Evolutionary conservation across 2,113 vertebrate genomes (phyloP), one percentile per base, ranked within the genome.

Genomic region (Solea senegalensis): DNA sequence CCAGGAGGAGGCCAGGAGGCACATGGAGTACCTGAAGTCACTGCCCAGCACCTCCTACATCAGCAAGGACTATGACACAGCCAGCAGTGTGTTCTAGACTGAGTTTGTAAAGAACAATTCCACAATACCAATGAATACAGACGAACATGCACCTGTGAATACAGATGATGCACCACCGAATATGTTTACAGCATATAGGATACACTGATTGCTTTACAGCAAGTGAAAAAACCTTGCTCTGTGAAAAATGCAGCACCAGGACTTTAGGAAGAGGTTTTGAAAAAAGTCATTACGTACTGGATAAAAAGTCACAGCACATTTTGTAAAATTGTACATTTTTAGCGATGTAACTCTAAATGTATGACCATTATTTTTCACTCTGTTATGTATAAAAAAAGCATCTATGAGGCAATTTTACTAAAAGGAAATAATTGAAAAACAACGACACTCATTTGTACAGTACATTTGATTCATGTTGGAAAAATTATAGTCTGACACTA

Each of bases 21-120:
- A 95, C n/a, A 82, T 95, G 81, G 93, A 94, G 64, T 91, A 94
- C 85, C 93, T 95, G 15, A 95, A 92, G 86, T 85, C 96, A 0
- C 85, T 94, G 81, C 95, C 95, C 0, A 93, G 94, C 43, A 78
- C 79, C 8, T 74, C 88, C 8, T 94, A 92, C 1, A 67, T 80
- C 56, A 84, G 80, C 2, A 91, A 93, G 64, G 95, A 95, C 58
- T 92, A 88, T 10, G 86, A 91, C 80, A 89, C 88, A 3, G 84
- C 90, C 67, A 95, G 93, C 80, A 95, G 94, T 0, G 74, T 91
- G 66, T 87, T 95, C 59, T 95, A 0, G 21, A 21, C 59, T 40
- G 5, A 34, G 43, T 61, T 9, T 9, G 16, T 70, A 51, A 69
- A 16, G 56, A 69, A 34, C 2, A 34, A 34, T 43, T 51, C 27